Conservation (phyloP, 2,113 vertebrate species). For the Gymnogyps californianus region DNA sequence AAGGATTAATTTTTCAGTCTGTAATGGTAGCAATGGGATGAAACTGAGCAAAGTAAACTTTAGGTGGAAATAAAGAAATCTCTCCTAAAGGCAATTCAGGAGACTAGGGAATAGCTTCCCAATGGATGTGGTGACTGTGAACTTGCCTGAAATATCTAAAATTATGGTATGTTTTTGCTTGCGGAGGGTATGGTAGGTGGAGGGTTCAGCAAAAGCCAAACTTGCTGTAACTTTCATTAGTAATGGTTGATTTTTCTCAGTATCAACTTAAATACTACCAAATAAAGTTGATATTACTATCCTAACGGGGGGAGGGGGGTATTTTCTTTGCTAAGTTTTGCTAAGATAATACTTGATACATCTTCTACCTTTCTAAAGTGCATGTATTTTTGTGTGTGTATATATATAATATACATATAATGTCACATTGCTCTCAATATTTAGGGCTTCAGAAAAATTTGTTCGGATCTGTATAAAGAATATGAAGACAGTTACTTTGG, state of each 20-base stretch:
- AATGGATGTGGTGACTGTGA: background rate
- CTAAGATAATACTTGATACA: background rate
- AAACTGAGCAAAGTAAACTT: background rate
- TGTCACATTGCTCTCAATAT: background rate
- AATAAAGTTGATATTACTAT: background rate
- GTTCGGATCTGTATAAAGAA: slow-evolving; percentile 45
- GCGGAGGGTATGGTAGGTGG: rapidly evolving
- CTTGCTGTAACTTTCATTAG: background rate
- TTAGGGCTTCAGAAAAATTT: slow-evolving; percentile 51
- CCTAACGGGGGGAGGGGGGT: rapidly evolving
- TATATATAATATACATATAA: background rate
- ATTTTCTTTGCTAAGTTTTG: background rate
- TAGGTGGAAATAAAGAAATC: background rate
- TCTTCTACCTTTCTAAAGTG: background rate
- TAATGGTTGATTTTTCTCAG: background rate
- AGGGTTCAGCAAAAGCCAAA: background rate
- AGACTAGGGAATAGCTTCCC: background rate
- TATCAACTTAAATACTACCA: background rate
- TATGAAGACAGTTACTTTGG: slow-evolving; percentile 58
- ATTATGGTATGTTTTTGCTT: background rate
- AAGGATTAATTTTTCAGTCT: background rate
- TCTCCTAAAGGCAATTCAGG: background rate
- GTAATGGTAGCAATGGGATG: background rate
- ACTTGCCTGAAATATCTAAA: background rate
- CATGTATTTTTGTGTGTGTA: background rate